Base-by-base conservation (phyloP, 1,140 invertebrate genomes). In the Elymnias hypermnestra region DNA sequence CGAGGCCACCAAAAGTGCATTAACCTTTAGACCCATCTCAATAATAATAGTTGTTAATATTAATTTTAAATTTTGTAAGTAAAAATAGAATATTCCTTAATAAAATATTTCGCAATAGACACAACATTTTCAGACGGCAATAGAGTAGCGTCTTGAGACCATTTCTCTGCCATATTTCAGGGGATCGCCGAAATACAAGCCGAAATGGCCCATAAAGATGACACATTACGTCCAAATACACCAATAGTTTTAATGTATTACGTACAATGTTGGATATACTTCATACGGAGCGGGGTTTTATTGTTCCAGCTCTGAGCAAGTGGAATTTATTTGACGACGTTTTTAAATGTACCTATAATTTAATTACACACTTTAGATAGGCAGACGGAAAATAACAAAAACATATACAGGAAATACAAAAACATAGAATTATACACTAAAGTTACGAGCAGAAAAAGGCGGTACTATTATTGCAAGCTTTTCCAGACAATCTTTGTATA, bases 131-230 rank as follows among this genome's bases (percentile, higher is more conserved):
- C 17, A 19, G 38, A 41, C 47, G 18, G 31, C 44, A 43, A 50
- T 57, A 44, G 46, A 54, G 36, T 45, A 59, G 48, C 42, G 51
- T 57, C 46, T 52, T 58, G 54, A 66, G 63, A 62, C 53, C 51
- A 37, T 21, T 28, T 28, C 26, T 37, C 29, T 31, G 59, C 57
- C 51, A 61, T 75, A 75, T 71, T 64, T 71, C 66, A 64, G 35
- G 22, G 47, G 57, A 70, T 66, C 58, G 69, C 69, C 69, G 63
- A 75, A 75, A 75, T 71, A 58, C 62, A 59, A 62, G 44, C 28
- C 54, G 53, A 55, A 75, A 72, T 71, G 59, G 72, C 45, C 72
- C 63, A 75, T 75, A 72, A 75, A 75, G 50, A 67, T 75, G 72
- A 75, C 67, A 60, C 55, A 72, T 56, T 8, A 57, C 57, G 38